Evolutionary conservation across 2,113 vertebrate genomes (phyloP).

Genomic region (Desmodus rotundus): DNA sequence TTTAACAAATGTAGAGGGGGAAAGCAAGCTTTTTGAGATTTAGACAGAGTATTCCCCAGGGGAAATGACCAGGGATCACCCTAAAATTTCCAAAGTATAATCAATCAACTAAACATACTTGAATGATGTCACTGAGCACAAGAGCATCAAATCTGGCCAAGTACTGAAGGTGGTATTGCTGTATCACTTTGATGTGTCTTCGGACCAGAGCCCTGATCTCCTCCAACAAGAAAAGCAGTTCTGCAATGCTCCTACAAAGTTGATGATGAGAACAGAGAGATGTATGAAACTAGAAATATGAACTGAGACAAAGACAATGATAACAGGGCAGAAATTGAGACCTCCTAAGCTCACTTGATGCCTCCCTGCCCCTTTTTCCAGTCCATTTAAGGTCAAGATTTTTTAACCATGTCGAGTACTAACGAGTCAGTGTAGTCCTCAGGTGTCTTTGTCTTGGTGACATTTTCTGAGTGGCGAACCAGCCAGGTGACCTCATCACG

Average conservation of each 20-base stretch:
- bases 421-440: conserved; percentile 89
- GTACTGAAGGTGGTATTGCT: conserved; percentile 91
- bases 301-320: neutral
- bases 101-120: conserved; percentile 79
- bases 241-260: conserved; percentile 85
- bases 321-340: neutral
- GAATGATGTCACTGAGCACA: conserved; percentile 90
- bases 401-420: conserved; percentile 39
- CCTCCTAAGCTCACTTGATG: neutral
- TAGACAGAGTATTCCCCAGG: neutral
- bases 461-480: conserved; percentile 89
- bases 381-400: neutral
- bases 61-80: neutral
- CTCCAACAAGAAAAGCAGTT: conserved; percentile 90
- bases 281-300: neutral
- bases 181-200: conserved; percentile 78
- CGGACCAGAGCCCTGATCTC: conserved; percentile 81
- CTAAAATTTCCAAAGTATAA: neutral
- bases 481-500: conserved; percentile 94
- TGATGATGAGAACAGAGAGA: neutral
- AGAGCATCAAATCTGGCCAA: conserved; percentile 91
- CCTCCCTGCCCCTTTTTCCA: neutral
- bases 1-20: neutral
- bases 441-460: conserved; percentile 90
- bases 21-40: neutral